phyloP scores from a whole-genome alignment of 2,797 vertebrate genomes.

The Lagocephalus sceleratus region DNA sequence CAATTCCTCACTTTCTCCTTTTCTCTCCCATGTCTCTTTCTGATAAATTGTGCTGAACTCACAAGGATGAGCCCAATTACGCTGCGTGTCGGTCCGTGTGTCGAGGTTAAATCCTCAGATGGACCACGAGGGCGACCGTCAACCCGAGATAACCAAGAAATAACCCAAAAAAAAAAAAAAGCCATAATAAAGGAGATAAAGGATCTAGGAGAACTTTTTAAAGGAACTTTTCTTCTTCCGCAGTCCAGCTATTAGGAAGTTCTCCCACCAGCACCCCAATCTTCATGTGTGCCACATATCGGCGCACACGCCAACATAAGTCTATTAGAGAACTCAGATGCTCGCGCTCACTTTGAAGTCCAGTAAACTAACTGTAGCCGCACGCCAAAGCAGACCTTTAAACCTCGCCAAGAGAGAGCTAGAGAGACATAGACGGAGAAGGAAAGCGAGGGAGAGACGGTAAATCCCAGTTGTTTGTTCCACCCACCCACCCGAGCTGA shows the following conservation, averaged over 20 bases:
- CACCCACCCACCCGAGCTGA: slow-evolving; percentile 42
- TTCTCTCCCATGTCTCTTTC: slow-evolving; percentile 14
- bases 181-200: slow-evolving; percentile 10
- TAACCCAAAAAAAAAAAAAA: slow-evolving; percentile 13
- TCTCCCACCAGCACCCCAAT: neutral
- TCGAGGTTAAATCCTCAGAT: slow-evolving; percentile 4
- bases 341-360: slow-evolving; percentile 53
- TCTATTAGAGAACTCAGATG: slow-evolving; percentile 43
- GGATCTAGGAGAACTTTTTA: slow-evolving; percentile 27
- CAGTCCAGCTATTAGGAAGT: slow-evolving; percentile 46
- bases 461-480: slow-evolving; percentile 65
- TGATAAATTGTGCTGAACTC: slow-evolving; percentile 38
- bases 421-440: neutral
- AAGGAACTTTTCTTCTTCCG: slow-evolving; percentile 30
- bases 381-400: slow-evolving; percentile 57
- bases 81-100: slow-evolving; percentile 11
- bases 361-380: slow-evolving; percentile 53
- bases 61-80: slow-evolving; percentile 39
- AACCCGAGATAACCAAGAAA: slow-evolving; percentile 10
- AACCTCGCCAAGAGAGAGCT: slow-evolving; percentile 35
- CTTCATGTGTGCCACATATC: slow-evolving; percentile 11
- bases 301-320: slow-evolving; percentile 26
- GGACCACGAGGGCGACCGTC: slow-evolving; percentile 19
- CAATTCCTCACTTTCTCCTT: slow-evolving; percentile 32
- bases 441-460: slow-evolving; percentile 23